A percentile compares a stretch with the other conserved stretches of the same genome.
phyloP scores from a whole-genome alignment of 2,113 vertebrate species.

The Lates calcarifer region DNA sequence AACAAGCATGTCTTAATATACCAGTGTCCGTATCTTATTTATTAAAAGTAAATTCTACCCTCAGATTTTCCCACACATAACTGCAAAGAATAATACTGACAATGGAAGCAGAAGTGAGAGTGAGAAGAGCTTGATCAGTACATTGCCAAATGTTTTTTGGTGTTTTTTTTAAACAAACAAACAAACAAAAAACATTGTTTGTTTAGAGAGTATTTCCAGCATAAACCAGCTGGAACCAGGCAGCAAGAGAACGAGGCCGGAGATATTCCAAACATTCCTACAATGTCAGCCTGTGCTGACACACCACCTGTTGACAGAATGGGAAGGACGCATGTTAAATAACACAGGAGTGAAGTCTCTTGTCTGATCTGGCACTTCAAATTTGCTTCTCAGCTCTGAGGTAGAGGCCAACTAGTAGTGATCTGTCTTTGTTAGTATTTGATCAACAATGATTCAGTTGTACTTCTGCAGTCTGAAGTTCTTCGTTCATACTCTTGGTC shows the following conservation, averaged over 20 bases:
- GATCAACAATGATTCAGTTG: neutral
- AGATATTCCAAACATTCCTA: conserved; percentile 4
- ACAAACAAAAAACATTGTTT: too few species aligned
- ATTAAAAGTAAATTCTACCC: neutral
- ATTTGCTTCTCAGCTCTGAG: neutral
- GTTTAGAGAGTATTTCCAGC: neutral
- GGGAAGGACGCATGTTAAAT: neutral
- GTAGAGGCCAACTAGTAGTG: neutral
- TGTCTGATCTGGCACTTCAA: conserved; percentile 14
- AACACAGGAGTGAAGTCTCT: conserved; percentile 9
- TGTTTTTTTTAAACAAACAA: too few species aligned
- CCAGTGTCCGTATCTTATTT: neutral
- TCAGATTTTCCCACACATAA: neutral
- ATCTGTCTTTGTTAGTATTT: neutral
- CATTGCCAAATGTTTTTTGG: too few species aligned
- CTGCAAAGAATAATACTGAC: neutral
- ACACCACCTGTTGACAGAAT: conserved; percentile 3
- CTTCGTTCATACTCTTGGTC: neutral
- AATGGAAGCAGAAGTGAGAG: neutral
- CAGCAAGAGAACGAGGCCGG: neutral
- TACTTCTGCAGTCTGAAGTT: neutral
- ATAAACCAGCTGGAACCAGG: conserved; percentile 5
- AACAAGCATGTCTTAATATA: neutral
- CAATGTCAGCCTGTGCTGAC: conserved; percentile 29
- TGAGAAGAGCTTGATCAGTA: neutral